phyloP scores from a whole-genome alignment of 2,797 vertebrate genomes.

The Anniella stebbinsi region DNA sequence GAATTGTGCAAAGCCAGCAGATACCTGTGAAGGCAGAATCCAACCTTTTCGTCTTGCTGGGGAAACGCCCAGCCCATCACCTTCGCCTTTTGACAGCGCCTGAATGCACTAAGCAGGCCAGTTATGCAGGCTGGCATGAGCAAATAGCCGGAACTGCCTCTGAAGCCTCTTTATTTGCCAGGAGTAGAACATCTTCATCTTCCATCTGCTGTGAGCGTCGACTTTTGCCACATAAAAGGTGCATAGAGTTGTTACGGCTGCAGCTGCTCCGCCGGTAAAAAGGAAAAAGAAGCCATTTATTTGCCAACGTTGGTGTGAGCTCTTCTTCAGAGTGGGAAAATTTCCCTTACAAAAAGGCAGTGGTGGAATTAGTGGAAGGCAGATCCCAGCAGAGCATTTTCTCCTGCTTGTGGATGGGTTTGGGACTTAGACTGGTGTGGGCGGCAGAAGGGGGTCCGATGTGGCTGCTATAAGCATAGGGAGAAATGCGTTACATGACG shows the following conservation, averaged over 20 bases:
- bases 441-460: too few species aligned
- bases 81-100: not conserved
- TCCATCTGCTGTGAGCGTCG: not conserved
- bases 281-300: not conserved
- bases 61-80: not conserved
- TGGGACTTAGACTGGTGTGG: too few species aligned
- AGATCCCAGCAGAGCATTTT: too few species aligned
- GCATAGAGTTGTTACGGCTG: not conserved
- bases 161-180: not conserved
- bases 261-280: not conserved
- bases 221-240: not conserved
- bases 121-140: not conserved
- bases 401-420: too few species aligned
- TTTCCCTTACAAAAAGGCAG: too few species aligned
- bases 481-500: too few species aligned
- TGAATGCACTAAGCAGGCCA: too few species aligned
- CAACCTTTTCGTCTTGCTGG: not conserved
- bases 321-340: not conserved
- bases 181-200: not conserved
- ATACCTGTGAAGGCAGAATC: not conserved
- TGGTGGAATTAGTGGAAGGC: too few species aligned
- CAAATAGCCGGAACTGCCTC: not conserved
- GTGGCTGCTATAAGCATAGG: too few species aligned
- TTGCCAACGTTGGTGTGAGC: not conserved
- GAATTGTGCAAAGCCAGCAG: too few species aligned